A percentile compares a stretch with the other conserved stretches of the same genome.
Evolutionary conservation across 2,888 invertebrate genomes (phyloP).

Genomic region (Silvanus unidentatus): DNA sequence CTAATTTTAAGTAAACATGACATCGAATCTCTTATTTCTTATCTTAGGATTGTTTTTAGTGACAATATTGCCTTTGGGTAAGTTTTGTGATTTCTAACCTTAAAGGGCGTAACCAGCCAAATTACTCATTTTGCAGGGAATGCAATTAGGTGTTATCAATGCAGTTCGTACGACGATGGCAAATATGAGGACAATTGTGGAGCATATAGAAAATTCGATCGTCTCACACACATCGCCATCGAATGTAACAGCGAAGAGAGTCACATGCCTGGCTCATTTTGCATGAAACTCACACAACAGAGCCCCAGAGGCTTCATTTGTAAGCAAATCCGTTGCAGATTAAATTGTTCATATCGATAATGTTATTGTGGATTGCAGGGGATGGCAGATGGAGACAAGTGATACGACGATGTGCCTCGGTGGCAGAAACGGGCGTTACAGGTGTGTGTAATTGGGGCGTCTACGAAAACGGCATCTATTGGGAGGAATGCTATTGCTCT

Average conservation of each 20-base stretch:
- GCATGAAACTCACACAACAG: constrained; percentile 91
- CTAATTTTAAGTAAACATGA: too few species aligned
- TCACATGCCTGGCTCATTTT: constrained; percentile 90
- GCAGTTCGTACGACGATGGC: constrained; percentile 79
- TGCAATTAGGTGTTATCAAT: constrained; percentile 88
- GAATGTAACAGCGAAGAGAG: constrained; percentile 94
- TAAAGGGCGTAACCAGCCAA: neutral
- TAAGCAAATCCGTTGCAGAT: constrained; percentile 52
- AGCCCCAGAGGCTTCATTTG: constrained; percentile 92
- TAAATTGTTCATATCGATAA: neutral
- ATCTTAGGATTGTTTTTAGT: too few species aligned
- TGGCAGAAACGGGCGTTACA: constrained; percentile 85
- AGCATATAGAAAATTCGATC: constrained; percentile 80
- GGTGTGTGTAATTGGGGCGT: constrained; percentile 97
- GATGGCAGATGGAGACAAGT: constrained; percentile 93
- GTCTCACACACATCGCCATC: constrained; percentile 77
- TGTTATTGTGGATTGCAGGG: constrained; percentile 59
- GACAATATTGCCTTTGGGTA: too few species aligned
- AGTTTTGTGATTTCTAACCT: too few species aligned
- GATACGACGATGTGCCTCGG: constrained; percentile 81
- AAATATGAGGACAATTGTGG: constrained; percentile 84
- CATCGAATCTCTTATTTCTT: too few species aligned
- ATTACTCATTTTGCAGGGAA: constrained; percentile 46
- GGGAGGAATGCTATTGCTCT: constrained; percentile 96
- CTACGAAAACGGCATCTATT: constrained; percentile 88